These are phyloP conservation scores for Anhinga rufa DNA, from an alignment of 2,113 vertebrate genomes.

Conservation along the genomic window DNA sequence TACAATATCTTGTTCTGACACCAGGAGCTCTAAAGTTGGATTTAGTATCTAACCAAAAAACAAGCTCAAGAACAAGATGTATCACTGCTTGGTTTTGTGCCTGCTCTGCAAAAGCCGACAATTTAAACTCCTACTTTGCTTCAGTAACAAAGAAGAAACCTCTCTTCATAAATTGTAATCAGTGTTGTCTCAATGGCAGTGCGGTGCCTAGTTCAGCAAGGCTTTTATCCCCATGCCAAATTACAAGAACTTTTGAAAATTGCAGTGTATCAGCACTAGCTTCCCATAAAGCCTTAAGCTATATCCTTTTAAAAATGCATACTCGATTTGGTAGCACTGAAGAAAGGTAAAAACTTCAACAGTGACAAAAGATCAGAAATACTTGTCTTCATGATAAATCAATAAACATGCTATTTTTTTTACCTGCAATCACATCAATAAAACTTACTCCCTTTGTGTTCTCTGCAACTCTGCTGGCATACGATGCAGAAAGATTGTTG, in stretches of 20 bases:
- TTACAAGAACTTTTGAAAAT: neutral
- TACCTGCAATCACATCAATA: neutral
- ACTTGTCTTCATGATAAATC: neutral
- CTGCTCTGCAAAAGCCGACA: neutral
- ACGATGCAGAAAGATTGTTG: neutral
- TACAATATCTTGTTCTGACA: neutral
- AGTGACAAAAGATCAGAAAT: neutral
- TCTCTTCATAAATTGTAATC: neutral
- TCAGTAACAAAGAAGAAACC: neutral
- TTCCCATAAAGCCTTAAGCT: neutral
- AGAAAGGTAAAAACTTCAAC: neutral
- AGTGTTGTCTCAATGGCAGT: neutral
- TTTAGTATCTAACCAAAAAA: neutral
- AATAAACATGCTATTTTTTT: neutral
- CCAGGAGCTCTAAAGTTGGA: neutral
- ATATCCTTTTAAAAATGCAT: neutral
- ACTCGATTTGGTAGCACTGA: neutral
- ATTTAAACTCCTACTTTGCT: neutral
- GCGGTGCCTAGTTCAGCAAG: neutral
- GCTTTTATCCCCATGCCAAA: neutral
- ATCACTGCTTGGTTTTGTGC: neutral
- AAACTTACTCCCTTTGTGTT: neutral
- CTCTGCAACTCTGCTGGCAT: neutral
- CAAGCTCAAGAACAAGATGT: neutral
- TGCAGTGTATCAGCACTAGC: neutral